Base-by-base conservation (phyloP, 2,113 vertebrate genomes). In the Copsychus sechellarum region DNA sequence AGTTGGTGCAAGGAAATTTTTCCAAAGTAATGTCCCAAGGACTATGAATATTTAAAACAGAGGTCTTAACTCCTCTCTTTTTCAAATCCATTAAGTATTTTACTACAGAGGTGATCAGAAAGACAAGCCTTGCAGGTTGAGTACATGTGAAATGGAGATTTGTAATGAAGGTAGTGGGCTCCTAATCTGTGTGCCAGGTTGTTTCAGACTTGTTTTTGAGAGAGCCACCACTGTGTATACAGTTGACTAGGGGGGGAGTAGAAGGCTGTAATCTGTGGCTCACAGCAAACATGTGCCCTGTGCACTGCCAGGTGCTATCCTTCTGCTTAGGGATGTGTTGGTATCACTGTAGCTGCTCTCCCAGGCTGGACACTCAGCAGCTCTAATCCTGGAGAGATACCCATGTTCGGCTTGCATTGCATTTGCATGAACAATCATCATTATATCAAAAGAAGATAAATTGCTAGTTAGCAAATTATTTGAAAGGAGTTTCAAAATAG, bases 171-270 rank as follows among this genome's bases (percentile, higher is more conserved):
- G 40, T 1, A 5, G n/a, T 51, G 45, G 14, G 6, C 11, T 80
- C n/a, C 23, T 65, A 54, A 76, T 54, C 34, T 65, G 24, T 43
- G 26, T 53, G 18, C 65, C 66, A 57, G 14, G 8, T 53, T 61
- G 28, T 58, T 69, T 76, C 38, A 69, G 45, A 25, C 29, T 83
- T 40, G 7, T 31, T 82, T 88, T 21, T 57, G 31, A 24, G 38
- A 72, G 29, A 82, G 29, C 8, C 29, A 40, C 25, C 9, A 33
- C 12, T 8, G 11, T 24, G 11, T 56, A 36, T 4, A 3, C 3
- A 50, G 54, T n/a, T 0, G 0, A 31, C 45, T 26, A 54, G 43
- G 19, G 50, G 11, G 11, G 38, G n/a, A 0, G 0, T 29, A 57
- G 14, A 64, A 60, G 33, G 48, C 2, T 3, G 25, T 69, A 78